These are phyloP conservation scores for Dendrocincla tyrannina DNA, from an alignment of 2,797 vertebrate species.

Conservation along the genomic window DNA sequence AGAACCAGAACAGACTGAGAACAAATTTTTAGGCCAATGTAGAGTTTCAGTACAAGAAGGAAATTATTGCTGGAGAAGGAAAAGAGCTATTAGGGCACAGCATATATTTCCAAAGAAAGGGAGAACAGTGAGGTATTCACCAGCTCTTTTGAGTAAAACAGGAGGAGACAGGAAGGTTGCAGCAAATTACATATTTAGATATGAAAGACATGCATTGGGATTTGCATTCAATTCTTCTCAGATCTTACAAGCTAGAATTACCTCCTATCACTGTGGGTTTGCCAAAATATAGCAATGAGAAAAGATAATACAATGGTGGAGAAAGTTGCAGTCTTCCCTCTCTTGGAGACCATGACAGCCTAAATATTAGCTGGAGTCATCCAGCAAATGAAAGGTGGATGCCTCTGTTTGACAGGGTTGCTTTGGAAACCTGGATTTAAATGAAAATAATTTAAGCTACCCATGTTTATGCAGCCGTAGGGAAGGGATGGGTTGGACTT, in stretches of 20 bases:
- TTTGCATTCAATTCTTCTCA: neutral
- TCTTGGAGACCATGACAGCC: neutral
- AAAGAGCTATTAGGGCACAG: neutral
- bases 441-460: neutral
- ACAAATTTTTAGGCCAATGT: neutral
- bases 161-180: neutral
- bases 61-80: neutral
- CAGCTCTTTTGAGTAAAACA: neutral
- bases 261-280: neutral
- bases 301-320: neutral
- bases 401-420: neutral
- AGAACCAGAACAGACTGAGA: neutral
- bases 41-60: neutral
- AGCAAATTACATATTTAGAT: neutral
- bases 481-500: neutral
- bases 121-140: neutral
- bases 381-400: neutral
- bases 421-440: slow-evolving; percentile 30
- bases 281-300: neutral
- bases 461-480: neutral
- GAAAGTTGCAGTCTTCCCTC: neutral
- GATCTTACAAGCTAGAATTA: slow-evolving; percentile 1
- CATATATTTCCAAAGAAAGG: neutral
- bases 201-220: neutral
- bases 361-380: slow-evolving; percentile 16